Base-by-base conservation (phyloP, 2,113 vertebrate species). In the Halichoeres trimaculatus region DNA sequence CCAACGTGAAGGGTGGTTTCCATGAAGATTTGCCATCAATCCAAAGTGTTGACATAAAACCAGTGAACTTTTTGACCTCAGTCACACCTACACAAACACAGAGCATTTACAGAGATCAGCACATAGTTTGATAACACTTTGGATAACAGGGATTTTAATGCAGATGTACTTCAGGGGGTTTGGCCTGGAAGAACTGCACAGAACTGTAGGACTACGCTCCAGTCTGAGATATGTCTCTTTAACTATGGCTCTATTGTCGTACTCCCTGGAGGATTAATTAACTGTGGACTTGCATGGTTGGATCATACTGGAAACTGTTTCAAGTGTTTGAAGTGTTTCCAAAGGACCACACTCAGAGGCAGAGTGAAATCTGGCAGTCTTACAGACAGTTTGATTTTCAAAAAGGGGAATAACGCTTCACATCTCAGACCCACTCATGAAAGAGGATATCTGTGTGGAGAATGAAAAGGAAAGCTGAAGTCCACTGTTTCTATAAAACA, bases 21-120 rank as follows among this genome's bases (percentile, higher is more conserved):
- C 53, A 36, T 40, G 16, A 52, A 35, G 55, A 55, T 63, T 55
- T 55, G 40, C 55, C 72, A 70, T 77, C 73, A 56, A 12, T 65
- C 40, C 11, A 38, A 8, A 41, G 40, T 47, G 1, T 75, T 54
- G 36, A 54, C 26, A 38, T 4, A 13, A 22, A 69, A 43, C 2
- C 1, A 48, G 26, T 24, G 38, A 36, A 22, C 34, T 30, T 45
- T 51, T 30, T 10, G 40, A 11, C 13, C 19, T 48, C 10, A 14
- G 8, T 10, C 16, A 11, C 45, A 13, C 58, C 38, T 48, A 12
- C 52, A n/a, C 23, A 40, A 59, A 72, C 38, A 16, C 20, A 24
- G 11, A 11, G 16, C 2, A 19, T 56, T 5, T 40, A 24, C 43
- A 4, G 0, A 11, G 60, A 20, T 36, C 60, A 58, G 35, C 47